Evolutionary conservation across 1,140 invertebrate genomes (phyloP).

Genomic region (Psix sp.): DNA sequence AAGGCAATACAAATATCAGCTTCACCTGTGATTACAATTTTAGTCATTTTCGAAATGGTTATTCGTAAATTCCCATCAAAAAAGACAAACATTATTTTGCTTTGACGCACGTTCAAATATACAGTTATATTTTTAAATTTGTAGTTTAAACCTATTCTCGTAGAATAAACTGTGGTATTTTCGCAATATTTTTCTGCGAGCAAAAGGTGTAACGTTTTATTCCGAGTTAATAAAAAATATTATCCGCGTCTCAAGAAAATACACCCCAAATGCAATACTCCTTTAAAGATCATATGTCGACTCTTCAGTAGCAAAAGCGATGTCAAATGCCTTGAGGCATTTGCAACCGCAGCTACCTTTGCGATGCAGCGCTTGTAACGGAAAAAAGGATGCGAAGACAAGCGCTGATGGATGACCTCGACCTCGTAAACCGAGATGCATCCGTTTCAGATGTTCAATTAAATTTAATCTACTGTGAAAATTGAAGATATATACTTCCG

Average conservation of each 20-base stretch:
- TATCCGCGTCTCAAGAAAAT: constrained; percentile 34
- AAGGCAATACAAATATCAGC: too few species aligned
- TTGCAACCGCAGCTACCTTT: constrained; percentile 29
- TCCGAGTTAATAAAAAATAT: constrained; percentile 40
- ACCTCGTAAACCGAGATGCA: constrained; percentile 28
- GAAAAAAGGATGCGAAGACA: constrained; percentile 14
- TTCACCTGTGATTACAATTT: too few species aligned
- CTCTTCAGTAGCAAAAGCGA: constrained; percentile 17
- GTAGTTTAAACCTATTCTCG: too few species aligned
- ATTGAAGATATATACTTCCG: too few species aligned
- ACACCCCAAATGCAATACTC: constrained; percentile 40
- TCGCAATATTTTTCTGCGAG: not conserved
- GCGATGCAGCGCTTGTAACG: constrained; percentile 5
- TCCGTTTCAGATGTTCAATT: constrained; percentile 34
- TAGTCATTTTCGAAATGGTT: too few species aligned
- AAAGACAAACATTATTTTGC: too few species aligned
- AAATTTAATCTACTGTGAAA: constrained; percentile 48
- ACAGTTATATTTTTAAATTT: too few species aligned
- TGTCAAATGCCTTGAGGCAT: constrained; percentile 30
- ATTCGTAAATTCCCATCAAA: too few species aligned
- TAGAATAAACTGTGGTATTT: too few species aligned
- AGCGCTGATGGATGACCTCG: constrained; percentile 30
- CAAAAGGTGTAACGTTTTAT: not conserved
- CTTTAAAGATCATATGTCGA: constrained; percentile 28
- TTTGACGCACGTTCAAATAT: too few species aligned